phyloP scores from a whole-genome alignment of 2,113 vertebrate genomes.

The Chascanopsetta lugubris region DNA sequence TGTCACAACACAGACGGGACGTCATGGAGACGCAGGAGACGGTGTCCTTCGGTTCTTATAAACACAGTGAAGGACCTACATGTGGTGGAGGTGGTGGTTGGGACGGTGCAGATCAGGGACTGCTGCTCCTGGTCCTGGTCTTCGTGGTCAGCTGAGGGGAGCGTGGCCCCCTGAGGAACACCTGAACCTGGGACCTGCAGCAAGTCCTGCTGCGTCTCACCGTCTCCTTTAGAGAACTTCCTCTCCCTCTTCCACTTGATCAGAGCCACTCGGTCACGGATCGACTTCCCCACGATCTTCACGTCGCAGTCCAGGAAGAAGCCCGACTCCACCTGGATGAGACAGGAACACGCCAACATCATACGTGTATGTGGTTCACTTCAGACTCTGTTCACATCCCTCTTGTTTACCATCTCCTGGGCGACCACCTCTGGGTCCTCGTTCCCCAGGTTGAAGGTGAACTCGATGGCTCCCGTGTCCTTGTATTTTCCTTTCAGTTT shows the following conservation, averaged over 20 bases:
- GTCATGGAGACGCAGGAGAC: constrained; percentile 26
- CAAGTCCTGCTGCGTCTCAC: constrained; percentile 71
- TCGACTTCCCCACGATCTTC: constrained; percentile 96
- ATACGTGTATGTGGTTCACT: too few species aligned
- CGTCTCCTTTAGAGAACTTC: constrained; percentile 79
- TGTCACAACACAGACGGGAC: constrained; percentile 72
- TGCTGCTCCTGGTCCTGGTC: constrained; percentile 86
- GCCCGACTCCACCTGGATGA: constrained; percentile 91
- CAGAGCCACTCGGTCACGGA: constrained; percentile 92
- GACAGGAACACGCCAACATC: too few species aligned
- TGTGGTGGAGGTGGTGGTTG: constrained; percentile 81
- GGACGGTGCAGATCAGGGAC: constrained; percentile 81
- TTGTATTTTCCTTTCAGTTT: constrained; percentile 99
- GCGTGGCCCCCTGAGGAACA: constrained; percentile 72
- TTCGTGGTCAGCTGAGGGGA: constrained; percentile 78
- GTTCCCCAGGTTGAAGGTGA: constrained; percentile 93
- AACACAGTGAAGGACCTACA: constrained; percentile 81
- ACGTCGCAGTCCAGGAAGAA: constrained; percentile 95
- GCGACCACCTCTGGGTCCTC: constrained; percentile 95
- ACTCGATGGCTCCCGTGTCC: constrained; percentile 97
- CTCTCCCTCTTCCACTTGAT: constrained; percentile 93
- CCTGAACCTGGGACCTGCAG: constrained; percentile 84
- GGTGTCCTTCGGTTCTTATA: constrained; percentile 33
- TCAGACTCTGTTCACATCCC: too few species aligned
- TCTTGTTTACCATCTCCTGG: constrained; percentile 95